phyloP scores from a whole-genome alignment of 1,140 invertebrate genomes.

The Drosophila lowei region DNA sequence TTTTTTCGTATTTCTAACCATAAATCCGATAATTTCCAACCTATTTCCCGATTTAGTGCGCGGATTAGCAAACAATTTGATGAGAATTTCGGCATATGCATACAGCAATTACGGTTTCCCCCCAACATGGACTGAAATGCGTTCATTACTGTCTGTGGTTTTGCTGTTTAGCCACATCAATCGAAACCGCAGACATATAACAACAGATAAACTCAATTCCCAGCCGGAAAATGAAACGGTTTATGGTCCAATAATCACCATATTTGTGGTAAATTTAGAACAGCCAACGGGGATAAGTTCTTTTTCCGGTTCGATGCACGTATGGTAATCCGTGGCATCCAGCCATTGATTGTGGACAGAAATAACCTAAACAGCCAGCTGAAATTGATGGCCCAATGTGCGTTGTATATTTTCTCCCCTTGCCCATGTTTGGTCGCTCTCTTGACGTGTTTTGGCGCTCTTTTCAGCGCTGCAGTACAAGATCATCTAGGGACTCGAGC shows the following conservation, averaged over 20 bases:
- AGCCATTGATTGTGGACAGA: constrained; percentile 66
- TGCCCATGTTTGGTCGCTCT: neutral
- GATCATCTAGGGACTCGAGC: constrained; percentile 30
- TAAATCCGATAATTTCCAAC: constrained; percentile 8
- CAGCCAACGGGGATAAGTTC: constrained; percentile 9
- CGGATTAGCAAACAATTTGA: neutral
- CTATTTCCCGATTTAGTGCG: constrained; percentile 20
- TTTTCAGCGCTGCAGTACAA: constrained; percentile 6
- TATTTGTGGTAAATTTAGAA: constrained; percentile 57
- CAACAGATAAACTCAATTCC: constrained; percentile 20
- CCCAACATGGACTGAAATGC: constrained; percentile 11
- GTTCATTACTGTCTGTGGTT: constrained; percentile 69
- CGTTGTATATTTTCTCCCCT: constrained; percentile 10
- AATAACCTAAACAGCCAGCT: constrained; percentile 50
- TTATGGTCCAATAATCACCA: constrained; percentile 43
- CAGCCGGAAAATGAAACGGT: constrained; percentile 45
- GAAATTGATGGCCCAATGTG: constrained; percentile 22
- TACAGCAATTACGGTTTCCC: constrained; percentile 35
- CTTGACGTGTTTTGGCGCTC: constrained; percentile 33
- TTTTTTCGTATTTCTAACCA: neutral
- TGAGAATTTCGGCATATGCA: constrained; percentile 32
- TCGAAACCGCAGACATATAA: constrained; percentile 30
- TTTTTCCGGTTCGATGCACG: constrained; percentile 1
- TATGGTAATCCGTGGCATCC: constrained; percentile 36
- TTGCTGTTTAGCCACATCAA: constrained; percentile 12